These are phyloP conservation scores for Streptopelia turtur DNA, from an alignment of 2,797 vertebrate species.

Conservation along the genomic window DNA sequence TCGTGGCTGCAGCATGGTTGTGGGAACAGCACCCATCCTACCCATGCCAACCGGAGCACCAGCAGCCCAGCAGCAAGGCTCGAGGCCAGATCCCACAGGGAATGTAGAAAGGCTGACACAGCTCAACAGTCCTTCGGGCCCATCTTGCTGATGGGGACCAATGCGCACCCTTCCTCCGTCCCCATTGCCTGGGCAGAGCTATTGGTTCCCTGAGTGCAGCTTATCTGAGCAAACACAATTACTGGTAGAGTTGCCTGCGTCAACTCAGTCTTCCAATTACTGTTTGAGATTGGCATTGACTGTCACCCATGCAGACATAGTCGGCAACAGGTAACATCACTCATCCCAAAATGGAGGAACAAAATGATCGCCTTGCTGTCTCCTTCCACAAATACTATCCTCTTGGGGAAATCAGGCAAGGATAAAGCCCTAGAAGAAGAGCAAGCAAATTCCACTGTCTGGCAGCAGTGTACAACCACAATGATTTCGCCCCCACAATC, in stretches of 20 bases:
- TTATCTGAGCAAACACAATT: not conserved
- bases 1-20: accelerated
- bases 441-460: not conserved
- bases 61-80: not conserved
- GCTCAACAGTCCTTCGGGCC: not conserved
- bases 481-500: not conserved
- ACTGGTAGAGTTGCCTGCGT: not conserved
- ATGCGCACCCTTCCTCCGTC: not conserved
- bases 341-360: not conserved
- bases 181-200: not conserved
- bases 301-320: accelerated
- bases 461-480: accelerated
- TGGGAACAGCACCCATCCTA: not conserved
- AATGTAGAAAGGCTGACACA: not conserved
- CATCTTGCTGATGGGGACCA: accelerated
- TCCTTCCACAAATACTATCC: not conserved
- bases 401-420: not conserved
- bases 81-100: not conserved
- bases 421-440: not conserved
- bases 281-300: not conserved
- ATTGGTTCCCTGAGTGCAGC: accelerated
- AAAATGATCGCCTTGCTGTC: not conserved
- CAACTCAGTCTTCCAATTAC: not conserved
- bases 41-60: not conserved
- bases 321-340: not conserved